Evolutionary conservation across 2,797 vertebrate genomes (phyloP), one percentile per base, ranked within the genome.

Genomic region (Mormyrus hasselquistii): DNA sequence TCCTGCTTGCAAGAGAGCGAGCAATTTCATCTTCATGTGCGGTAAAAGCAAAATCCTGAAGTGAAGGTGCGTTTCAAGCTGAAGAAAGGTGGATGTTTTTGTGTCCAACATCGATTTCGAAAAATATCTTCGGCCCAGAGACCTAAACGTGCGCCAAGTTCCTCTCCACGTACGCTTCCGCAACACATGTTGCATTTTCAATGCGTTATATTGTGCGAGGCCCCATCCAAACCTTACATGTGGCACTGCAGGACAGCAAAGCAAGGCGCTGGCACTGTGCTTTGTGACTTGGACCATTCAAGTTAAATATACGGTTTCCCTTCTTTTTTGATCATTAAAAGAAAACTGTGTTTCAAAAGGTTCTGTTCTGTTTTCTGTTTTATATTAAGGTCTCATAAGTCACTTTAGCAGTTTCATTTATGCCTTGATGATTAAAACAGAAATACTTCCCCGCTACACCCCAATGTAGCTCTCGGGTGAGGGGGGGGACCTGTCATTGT

Each of bases 121-220:
- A 73, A 38, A 73, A 69, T 50, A 14, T 84, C 41, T 59, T 44
- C 44, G 16, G 52, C 52, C 29, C 34, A 12, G 29, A 87, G 53
- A 59, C 29, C 16, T 38, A 47, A 82, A 82, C 6, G 19, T n/a
- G 44, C 7, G 6, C 47, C 19, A 25, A 41, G 91, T 90, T 89
- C 90, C 25, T 89, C 90, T 91, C 91, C 90, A 92, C 90, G 90
- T 89, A 87, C 91, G 83, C 87, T 90, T 89, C 91, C 92, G 90
- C 92, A 88, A 87, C 87, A 14, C 41, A 90, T 76, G 62, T 85
- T 84, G 65, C 89, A 57, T 50, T 38, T 90, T 9, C 73, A 9
- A 38, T n/a, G 73, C 7, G 19, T 41, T 62, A 57, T 22, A n/a
- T 34, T 57, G 22, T 12, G 38, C 4, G 38, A 14, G 47, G 82